Evolutionary conservation across 2,888 invertebrate genomes (phyloP).

Genomic region (Rhaphigaster nebulosa): DNA sequence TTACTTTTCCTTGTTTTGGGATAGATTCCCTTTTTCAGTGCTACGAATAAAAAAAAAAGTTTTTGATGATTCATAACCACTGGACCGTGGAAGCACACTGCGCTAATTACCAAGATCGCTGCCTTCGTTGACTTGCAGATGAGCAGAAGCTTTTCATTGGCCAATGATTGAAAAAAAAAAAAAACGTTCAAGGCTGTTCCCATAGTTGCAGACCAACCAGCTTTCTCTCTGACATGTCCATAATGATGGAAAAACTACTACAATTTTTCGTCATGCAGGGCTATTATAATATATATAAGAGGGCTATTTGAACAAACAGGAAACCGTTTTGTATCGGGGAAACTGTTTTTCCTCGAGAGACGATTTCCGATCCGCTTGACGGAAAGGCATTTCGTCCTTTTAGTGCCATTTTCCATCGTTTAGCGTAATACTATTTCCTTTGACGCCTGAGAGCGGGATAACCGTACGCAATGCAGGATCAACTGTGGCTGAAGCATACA

Average conservation of each 20-base stretch:
- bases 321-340: not conserved
- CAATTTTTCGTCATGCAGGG: not conserved
- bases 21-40: not conserved
- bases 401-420: not conserved
- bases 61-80: not conserved
- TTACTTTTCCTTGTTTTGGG: not conserved
- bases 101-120: not conserved
- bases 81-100: slow-evolving; percentile 9
- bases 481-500: not conserved
- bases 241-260: not conserved
- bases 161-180: not conserved
- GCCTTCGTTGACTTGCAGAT: not conserved
- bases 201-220: not conserved
- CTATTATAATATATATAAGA: not conserved
- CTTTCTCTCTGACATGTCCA: not conserved
- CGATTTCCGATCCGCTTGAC: not conserved
- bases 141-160: not conserved
- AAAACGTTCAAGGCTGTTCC: not conserved
- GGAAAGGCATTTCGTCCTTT: not conserved
- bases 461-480: not conserved
- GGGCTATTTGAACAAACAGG: not conserved
- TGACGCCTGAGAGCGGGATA: not conserved
- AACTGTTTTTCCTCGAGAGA: not conserved
- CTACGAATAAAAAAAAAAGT: not conserved
- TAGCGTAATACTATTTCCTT: not conserved